Percentiles rank a stretch among this genome's conserved stretches.
Conservation (phyloP, 2,888 invertebrate species). For the Esperia sulphurella region DNA sequence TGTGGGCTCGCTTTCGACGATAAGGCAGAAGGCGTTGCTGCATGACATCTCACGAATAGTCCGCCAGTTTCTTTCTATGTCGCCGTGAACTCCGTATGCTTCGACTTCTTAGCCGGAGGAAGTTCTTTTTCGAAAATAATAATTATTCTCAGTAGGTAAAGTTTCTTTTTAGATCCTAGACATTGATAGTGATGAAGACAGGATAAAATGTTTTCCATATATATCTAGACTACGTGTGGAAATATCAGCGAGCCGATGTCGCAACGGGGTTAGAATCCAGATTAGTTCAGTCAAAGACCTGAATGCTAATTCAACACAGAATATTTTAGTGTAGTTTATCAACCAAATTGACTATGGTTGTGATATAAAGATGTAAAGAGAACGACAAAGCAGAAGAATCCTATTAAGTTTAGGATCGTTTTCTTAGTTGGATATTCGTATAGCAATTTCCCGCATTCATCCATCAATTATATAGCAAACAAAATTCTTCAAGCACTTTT, state of each 20-base stretch:
- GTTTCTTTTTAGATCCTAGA: slow-evolving; percentile 16
- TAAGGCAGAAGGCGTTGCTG: too few species aligned
- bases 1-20: too few species aligned
- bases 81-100: too few species aligned
- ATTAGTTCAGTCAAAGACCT: slow-evolving; percentile 49
- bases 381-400: too few species aligned
- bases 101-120: too few species aligned
- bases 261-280: slow-evolving; percentile 66
- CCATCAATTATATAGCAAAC: too few species aligned
- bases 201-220: slow-evolving; percentile 31
- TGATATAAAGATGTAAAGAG: not conserved
- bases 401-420: too few species aligned
- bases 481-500: not conserved
- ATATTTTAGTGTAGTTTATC: slow-evolving; percentile 9
- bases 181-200: slow-evolving; percentile 16
- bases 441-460: too few species aligned
- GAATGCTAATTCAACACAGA: slow-evolving; percentile 45
- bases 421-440: too few species aligned
- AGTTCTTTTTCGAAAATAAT: not conserved
- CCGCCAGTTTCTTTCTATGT: too few species aligned
- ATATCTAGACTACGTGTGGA: slow-evolving; percentile 39
- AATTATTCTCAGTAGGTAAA: not conserved
- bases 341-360: not conserved
- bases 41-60: too few species aligned
- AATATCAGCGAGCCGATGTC: slow-evolving; percentile 45